These are phyloP conservation scores for Hyphantria cunea DNA, from an alignment of 1,140 invertebrate genomes.

Conservation along the genomic window DNA sequence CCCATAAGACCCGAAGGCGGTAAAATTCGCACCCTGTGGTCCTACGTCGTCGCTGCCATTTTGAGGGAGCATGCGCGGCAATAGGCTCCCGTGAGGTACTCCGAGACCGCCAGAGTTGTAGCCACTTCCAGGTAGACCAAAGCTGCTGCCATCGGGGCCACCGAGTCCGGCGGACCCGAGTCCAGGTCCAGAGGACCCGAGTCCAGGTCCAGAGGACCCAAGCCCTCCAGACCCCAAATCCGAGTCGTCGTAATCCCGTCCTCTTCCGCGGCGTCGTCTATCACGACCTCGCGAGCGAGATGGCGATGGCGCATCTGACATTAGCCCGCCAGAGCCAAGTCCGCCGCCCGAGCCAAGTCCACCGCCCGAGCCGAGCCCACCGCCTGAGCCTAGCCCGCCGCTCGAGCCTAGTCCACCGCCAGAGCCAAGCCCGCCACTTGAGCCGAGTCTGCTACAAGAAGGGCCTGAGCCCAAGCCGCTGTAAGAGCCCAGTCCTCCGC, in stretches of 20 bases:
- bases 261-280: constrained; percentile 68
- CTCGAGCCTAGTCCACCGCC: constrained; percentile 44
- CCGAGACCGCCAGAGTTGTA: constrained; percentile 67
- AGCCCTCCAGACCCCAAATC: constrained; percentile 58
- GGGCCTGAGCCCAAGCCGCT: constrained; percentile 31
- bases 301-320: constrained; percentile 39
- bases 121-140: constrained; percentile 50
- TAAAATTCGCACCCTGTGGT: constrained; percentile 67
- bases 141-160: constrained; percentile 44
- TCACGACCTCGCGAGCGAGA: constrained; percentile 55
- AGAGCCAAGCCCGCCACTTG: constrained; percentile 45
- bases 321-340: constrained; percentile 47
- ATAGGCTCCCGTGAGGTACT: constrained; percentile 70
- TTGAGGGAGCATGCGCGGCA: constrained; percentile 71
- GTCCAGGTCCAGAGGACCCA: constrained; percentile 50
- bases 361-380: no score
- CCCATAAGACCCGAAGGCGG: constrained; percentile 71
- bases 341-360: constrained; percentile 45
- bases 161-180: constrained; percentile 44
- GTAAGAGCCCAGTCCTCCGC: constrained; percentile 38
- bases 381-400: constrained; percentile 48
- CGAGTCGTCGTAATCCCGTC: constrained; percentile 61
- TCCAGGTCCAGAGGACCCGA: constrained; percentile 53
- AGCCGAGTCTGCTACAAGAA: constrained; percentile 34
- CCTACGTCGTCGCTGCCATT: constrained; percentile 49